These are phyloP conservation scores for Gadopsis marmoratus DNA, from an alignment of 2,797 vertebrate species.

Conservation along the genomic window DNA sequence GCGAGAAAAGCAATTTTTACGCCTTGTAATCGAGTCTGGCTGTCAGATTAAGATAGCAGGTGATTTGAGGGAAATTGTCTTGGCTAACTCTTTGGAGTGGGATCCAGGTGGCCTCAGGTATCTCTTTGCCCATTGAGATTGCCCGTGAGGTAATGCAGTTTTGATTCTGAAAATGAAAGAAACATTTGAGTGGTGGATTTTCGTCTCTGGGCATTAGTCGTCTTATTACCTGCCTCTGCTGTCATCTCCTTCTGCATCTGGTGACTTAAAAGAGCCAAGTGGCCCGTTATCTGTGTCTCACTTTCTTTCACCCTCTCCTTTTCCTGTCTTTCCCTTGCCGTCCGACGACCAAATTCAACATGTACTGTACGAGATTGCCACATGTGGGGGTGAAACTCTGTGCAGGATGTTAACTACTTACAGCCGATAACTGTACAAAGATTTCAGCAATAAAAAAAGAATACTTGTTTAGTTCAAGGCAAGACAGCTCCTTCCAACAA, in stretches of 20 bases:
- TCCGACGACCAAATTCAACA: constrained; percentile 48
- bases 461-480: not conserved
- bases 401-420: constrained; percentile 6
- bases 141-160: constrained; percentile 79
- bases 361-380: constrained; percentile 16
- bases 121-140: constrained; percentile 73
- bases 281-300: constrained; percentile 63
- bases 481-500: not conserved
- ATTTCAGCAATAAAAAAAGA: constrained; percentile 1
- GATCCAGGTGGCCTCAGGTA: constrained; percentile 87
- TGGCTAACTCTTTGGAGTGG: constrained; percentile 84
- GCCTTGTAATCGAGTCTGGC: constrained; percentile 87
- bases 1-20: constrained; percentile 90
- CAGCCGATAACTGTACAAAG: not conserved
- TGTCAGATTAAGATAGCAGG: constrained; percentile 91
- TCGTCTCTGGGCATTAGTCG: constrained; percentile 82
- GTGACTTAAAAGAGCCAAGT: constrained; percentile 76
- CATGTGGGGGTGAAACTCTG: constrained; percentile 16
- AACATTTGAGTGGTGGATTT: constrained; percentile 79
- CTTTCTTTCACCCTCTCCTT: constrained; percentile 51
- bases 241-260: constrained; percentile 74
- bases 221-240: constrained; percentile 80
- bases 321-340: constrained; percentile 35
- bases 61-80: constrained; percentile 89
- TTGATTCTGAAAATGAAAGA: constrained; percentile 85